phyloP scores from a whole-genome alignment of 1,140 invertebrate species.

The Eurosta solidaginis region DNA sequence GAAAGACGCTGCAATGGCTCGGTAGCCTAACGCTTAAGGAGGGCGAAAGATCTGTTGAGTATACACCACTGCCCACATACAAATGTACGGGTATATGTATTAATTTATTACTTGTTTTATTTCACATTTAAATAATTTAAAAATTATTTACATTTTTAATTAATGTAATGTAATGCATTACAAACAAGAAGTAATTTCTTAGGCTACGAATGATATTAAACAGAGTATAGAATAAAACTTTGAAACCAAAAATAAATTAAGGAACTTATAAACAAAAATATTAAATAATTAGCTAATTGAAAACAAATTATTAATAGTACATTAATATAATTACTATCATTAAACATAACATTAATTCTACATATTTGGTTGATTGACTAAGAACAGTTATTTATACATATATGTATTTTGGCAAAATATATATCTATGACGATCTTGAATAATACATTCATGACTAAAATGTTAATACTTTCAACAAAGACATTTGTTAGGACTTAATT shows the following conservation, averaged over 20 bases:
- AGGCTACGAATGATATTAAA: neutral
- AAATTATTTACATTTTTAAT: neutral
- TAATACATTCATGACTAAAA: no score
- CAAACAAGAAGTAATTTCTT: neutral
- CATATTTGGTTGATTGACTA: neutral
- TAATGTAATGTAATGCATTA: no score
- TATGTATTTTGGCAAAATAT: neutral
- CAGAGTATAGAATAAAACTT: neutral
- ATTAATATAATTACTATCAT: neutral
- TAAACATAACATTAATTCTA: neutral
- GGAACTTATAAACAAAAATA: neutral
- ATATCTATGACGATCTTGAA: neutral
- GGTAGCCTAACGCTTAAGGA: no score
- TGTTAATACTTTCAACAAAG: no score
- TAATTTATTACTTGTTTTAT: neutral
- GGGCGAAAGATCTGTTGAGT: no score
- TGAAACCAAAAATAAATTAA: constrained; percentile 5
- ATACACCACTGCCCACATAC: no score
- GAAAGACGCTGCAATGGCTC: no score
- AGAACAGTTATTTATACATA: no score
- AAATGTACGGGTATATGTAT: neutral
- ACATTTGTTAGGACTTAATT: no score
- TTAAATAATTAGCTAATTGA: constrained; percentile 7
- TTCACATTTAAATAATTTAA: neutral
- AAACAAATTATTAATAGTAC: neutral